Conservation (phyloP, 2,113 vertebrate species). For the Salvelinus sp. region DNA sequence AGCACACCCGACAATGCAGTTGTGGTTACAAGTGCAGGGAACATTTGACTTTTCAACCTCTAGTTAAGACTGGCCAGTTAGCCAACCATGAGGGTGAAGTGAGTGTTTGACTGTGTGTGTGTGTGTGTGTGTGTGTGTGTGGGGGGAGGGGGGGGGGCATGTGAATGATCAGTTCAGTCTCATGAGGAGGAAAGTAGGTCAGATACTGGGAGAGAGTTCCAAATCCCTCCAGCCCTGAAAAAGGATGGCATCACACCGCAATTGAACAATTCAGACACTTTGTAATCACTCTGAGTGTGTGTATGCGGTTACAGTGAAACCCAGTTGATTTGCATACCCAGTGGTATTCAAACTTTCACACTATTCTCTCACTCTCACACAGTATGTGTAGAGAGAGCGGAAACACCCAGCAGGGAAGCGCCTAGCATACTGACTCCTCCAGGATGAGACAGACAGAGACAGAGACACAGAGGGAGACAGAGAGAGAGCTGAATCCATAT, state of each 20-base stretch:
- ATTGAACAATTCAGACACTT: background rate
- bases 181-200: conserved; percentile 58
- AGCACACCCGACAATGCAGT: no score
- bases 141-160: conserved; percentile 32
- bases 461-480: conserved; percentile 16
- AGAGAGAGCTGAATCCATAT: no score
- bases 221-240: conserved; percentile 23
- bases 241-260: conserved; percentile 12
- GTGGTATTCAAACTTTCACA: background rate
- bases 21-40: no score
- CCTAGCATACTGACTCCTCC: conserved; percentile 49
- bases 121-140: background rate
- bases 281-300: background rate
- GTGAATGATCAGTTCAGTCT: conserved; percentile 39
- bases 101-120: background rate
- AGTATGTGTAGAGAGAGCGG: no score
- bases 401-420: conserved; percentile 18
- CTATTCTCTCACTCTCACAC: background rate
- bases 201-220: conserved; percentile 35
- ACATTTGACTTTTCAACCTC: no score
- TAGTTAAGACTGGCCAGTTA: no score
- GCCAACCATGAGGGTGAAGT: no score
- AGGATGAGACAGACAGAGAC: conserved; percentile 37
- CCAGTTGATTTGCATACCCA: background rate
- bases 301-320: background rate